Percentiles rank a stretch among this genome's conserved stretches.
Conservation (phyloP, 2,113 vertebrate genomes). For the Ciconia boyciana region DNA sequence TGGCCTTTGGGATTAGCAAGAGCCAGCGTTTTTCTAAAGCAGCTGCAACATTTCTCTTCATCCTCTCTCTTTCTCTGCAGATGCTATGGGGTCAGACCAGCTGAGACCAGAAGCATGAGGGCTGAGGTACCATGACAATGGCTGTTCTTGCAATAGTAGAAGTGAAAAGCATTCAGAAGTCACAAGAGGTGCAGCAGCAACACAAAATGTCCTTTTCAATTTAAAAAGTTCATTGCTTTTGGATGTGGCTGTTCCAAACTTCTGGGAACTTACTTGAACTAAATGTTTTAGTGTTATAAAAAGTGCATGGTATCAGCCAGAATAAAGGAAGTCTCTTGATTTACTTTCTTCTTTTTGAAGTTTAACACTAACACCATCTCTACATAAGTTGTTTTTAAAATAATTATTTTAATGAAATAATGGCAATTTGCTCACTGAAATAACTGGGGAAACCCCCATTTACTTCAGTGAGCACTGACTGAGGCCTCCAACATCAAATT, state of each 20-base stretch:
- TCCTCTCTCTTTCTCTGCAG: neutral
- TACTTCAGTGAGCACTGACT: neutral
- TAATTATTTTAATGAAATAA: neutral
- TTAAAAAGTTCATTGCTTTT: constrained; percentile 21
- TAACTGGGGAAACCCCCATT: constrained; percentile 12
- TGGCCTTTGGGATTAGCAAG: neutral
- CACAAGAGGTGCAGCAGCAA: constrained; percentile 21
- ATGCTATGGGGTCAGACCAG: neutral
- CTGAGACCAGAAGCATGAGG: neutral
- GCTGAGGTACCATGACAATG: neutral
- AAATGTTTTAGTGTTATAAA: neutral
- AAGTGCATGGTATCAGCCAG: neutral
- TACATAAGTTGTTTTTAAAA: neutral
- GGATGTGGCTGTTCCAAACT: neutral
- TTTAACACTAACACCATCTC: neutral
- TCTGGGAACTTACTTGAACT: neutral
- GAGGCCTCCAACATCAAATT: constrained; percentile 10
- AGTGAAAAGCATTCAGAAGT: neutral
- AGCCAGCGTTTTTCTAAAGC: neutral
- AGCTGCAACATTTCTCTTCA: neutral
- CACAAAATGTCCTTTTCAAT: neutral
- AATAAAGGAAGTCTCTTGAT: neutral
- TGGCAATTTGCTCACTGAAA: neutral
- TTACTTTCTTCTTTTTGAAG: neutral
- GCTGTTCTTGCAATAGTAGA: neutral